These are phyloP conservation scores for Nematopogon swammerdamellus DNA, from an alignment of 2,888 invertebrate genomes.

Conservation along the genomic window DNA sequence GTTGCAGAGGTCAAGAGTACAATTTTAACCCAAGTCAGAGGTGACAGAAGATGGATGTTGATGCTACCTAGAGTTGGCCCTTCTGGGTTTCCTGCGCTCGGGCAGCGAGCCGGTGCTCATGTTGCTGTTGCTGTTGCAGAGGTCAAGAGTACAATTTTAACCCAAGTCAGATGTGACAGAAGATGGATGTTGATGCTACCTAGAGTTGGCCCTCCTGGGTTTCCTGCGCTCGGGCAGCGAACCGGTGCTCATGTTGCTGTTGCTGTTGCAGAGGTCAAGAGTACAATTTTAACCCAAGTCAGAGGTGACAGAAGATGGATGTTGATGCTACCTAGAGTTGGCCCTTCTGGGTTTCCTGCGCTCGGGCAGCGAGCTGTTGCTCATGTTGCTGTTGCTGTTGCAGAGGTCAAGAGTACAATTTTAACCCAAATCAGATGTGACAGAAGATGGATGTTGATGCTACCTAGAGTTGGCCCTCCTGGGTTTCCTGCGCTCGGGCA, in stretches of 20 bases:
- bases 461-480: background rate
- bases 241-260: slow-evolving; percentile 47
- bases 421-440: no score
- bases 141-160: slow-evolving; percentile 42
- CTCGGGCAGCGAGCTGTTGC: slow-evolving; percentile 44
- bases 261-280: slow-evolving; percentile 45
- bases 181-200: no score
- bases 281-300: no score
- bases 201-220: background rate
- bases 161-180: no score
- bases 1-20: slow-evolving; percentile 45
- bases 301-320: no score
- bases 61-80: no score
- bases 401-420: slow-evolving; percentile 44
- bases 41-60: no score
- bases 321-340: background rate
- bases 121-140: slow-evolving; percentile 49
- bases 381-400: slow-evolving; percentile 50
- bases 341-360: slow-evolving; percentile 18
- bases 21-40: no score
- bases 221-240: slow-evolving; percentile 42
- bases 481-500: slow-evolving; percentile 35
- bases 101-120: slow-evolving; percentile 47
- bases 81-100: no score
- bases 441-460: no score